phyloP scores from a whole-genome alignment of 2,113 vertebrate species.

The Recurvirostra avosetta region DNA sequence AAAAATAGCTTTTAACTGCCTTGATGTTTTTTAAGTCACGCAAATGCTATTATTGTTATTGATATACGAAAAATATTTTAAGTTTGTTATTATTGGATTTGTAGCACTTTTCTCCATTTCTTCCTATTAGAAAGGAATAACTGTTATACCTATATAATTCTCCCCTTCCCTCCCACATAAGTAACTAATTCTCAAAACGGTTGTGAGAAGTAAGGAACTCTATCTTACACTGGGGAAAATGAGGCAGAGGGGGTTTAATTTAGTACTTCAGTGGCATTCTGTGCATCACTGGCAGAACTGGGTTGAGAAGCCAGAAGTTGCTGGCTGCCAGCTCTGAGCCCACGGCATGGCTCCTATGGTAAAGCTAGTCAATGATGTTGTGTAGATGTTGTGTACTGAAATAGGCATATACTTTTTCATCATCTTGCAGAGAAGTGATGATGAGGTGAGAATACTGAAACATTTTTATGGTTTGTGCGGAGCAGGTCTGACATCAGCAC shows the following conservation, averaged over 20 bases:
- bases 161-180: background rate
- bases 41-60: background rate
- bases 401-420: background rate
- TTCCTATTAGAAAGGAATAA: background rate
- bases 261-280: background rate
- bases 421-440: background rate
- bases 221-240: background rate
- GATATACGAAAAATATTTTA: background rate
- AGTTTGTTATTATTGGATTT: background rate
- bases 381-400: background rate
- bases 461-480: rapidly evolving
- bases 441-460: background rate
- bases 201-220: background rate
- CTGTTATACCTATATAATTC: background rate
- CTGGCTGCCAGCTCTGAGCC: background rate
- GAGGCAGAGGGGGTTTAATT: background rate
- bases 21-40: background rate
- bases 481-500: background rate
- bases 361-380: background rate
- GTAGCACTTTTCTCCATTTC: background rate
- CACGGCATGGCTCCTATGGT: background rate
- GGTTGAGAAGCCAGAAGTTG: background rate
- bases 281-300: background rate
- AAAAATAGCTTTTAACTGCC: background rate
- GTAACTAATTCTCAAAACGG: background rate